Base-by-base conservation (phyloP, 2,888 invertebrate genomes). In the Ctenicera cuprea region DNA sequence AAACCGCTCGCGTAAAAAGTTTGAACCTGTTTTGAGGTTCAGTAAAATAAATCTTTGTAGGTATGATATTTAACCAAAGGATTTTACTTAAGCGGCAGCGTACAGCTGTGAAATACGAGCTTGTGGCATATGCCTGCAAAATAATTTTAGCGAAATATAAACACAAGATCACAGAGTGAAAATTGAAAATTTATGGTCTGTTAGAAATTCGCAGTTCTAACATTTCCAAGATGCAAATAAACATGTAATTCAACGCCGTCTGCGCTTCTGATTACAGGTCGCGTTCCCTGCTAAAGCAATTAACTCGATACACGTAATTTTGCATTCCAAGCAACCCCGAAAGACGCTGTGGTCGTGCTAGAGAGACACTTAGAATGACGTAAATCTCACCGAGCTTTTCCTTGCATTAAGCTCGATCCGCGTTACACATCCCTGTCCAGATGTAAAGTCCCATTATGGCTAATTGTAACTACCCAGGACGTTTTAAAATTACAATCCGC, bases 401-500 rank as follows among this genome's bases (percentile, higher is more conserved):
- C 65, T 57, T 71, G 66, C 63, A 72, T 74, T 68, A 73, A 73
- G 62, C 70, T 69, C 71, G 73, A 71, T 74, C 68, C 71, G 57
- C 65, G 68, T 54, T 64, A 68, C 71, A 57, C 62, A 50, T 66
- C 70, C 62, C 67, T 66, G 70, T 70, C 66, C 66, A 76, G 71
- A 72, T 71, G 70, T 69, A 73, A 63, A 73, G 71, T 45, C 67
- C 74, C 63, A 74, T 77, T 77, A 75, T 48, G 45, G 63, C 67
- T 74, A 77, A 77, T 77, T 77, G 75, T 77, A 75, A 75, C 73
- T 67, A 71, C 75, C n/a, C 75, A 59, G 65, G 71, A 73, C 73
- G 70, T 77, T 77, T 77, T 77, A 77, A 77, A 77, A 77, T 76
- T 74, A 72, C 76, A 72, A 76, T 74, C 71, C 67, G 73, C 72